Evolutionary conservation across 1,140 invertebrate species (phyloP), one percentile per base, ranked within the genome.

Genomic region (Aphis gossypii): DNA sequence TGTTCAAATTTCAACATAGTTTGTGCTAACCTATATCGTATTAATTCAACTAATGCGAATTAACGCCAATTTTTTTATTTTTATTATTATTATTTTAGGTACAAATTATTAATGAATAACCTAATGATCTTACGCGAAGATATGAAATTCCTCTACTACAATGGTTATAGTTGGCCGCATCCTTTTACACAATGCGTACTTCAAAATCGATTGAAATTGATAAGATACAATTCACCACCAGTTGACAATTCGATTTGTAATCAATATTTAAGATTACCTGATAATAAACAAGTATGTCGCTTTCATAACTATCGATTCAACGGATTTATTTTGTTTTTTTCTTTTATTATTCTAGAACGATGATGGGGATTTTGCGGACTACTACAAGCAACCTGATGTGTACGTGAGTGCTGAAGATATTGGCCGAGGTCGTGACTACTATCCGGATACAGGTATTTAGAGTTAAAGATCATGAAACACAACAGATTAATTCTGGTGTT

Each of bases 181-280:
- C 92, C 92, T 25, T 93, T 51, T 54, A 93, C 92, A 54, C 92
- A 93, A 44, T 93, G 92, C 38, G 41, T 93, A 56, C 76, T 93
- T 41, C 41, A 93, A 84, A 48, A 93, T 23, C 38, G 92, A 56
- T 93, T 93, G 35, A 93, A 93, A 44, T 41, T 83, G 21, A 93
- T 93, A 30, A 93, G 84, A 38, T 86, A 35, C 25, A 82, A 35
- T 25, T 30, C n/a, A 18, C 60, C 23, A 38, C 48, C 82, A 21
- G 82, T 93, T 30, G 92, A 93, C 38, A 93, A 41, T 54, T 44
- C 92, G 21, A 54, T 54, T 25, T 93, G 92, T 30, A 84, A 86
- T 93, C 35, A 46, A 23, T 93, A 41, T 41, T 84, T 51, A 20
- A 93, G 48, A 86, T 25, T 44, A 25, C 0, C 25, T 5, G 82